Evolutionary conservation across 2,888 invertebrate species (phyloP).

Genomic region (Selenia dentaria): DNA sequence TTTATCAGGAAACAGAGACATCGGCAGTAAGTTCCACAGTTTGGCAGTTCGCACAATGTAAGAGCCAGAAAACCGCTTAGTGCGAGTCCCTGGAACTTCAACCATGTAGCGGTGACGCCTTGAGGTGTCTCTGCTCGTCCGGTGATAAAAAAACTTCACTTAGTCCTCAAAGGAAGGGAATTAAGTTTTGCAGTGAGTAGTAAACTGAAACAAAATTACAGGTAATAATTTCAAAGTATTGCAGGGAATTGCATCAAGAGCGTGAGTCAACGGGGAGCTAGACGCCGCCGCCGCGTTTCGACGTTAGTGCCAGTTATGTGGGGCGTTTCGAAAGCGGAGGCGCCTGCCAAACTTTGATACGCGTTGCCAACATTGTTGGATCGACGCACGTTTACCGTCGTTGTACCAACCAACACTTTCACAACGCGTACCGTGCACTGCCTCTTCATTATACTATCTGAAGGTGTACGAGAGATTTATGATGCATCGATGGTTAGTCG

Average conservation of each 20-base stretch:
- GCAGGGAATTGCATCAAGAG: slow-evolving; percentile 33
- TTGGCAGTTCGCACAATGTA: too few relatives aligned
- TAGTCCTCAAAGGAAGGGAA: too few relatives aligned
- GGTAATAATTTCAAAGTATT: slow-evolving; percentile 18
- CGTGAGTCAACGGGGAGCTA: slow-evolving; percentile 49
- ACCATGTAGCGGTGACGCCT: too few relatives aligned
- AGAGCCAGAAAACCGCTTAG: too few relatives aligned
- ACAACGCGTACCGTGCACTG: slow-evolving; percentile 41
- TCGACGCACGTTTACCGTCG: slow-evolving; percentile 34
- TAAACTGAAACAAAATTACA: background rate
- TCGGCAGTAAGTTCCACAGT: too few relatives aligned
- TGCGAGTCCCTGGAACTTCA: too few relatives aligned
- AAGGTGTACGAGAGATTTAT: slow-evolving; percentile 19
- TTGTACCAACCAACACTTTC: slow-evolving; percentile 50
- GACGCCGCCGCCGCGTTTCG: slow-evolving; percentile 41
- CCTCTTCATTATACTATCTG: slow-evolving; percentile 8
- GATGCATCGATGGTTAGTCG: slow-evolving; percentile 8
- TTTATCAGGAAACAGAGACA: too few relatives aligned
- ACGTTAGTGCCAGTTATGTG: slow-evolving; percentile 39
- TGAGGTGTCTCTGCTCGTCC: too few relatives aligned
- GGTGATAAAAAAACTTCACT: too few relatives aligned
- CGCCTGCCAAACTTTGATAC: slow-evolving; percentile 71
- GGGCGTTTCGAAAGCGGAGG: slow-evolving; percentile 44
- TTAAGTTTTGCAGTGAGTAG: too few relatives aligned
- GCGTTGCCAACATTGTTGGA: slow-evolving; percentile 59